Evolutionary conservation across 37 sponge, comb jelly and placozoan species (phyloP), one percentile per base, ranked within the genome.

Genomic region (Haliclona indistincta): DNA sequence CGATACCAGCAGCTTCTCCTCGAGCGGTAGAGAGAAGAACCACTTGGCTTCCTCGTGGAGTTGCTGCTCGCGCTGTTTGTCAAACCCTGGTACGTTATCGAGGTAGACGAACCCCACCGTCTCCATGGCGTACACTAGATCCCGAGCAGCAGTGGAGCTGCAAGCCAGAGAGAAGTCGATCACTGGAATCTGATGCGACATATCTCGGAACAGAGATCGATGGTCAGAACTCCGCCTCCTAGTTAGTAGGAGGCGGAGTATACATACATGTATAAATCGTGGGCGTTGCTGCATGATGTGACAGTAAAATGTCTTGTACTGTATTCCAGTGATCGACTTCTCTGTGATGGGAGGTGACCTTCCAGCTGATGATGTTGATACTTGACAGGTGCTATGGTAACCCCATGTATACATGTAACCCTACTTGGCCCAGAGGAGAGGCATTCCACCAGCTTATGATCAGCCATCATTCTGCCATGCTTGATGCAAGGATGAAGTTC

Each of bases 101-200:
- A 84, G 85, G 28, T 84, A 84, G 1, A 84, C 45, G 43, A 84
- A 84, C 15, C 85, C 85, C 1, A 77, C 66, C 32, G 63, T 71
- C 53, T 77, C 78, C 72, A 84, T 71, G 0, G 43, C 66, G 42
- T 71, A 17, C 28, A 51, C 58, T 6, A 84, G 42, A 28, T 58
- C 41, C 19, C 39, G 54, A 4, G 62, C 54, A 0, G 17, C 67
- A 15, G 19, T 52, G 13, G 56, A 28, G 10, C 76, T 43, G 42
- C 75, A 76, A 20, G 70, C 25, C 22, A 30, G 15, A 11, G 76
- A 68, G 38, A 75, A 38, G 61, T 83, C 69, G 36, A 83, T 45
- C 4, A 83, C 63, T 56, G 84, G 84, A 26, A n/a, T n/a, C n/a
- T n/a, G n/a, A 83, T 32, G 2, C 6, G 7, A 20, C n/a, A 20